Evolutionary conservation across 2,113 vertebrate genomes (phyloP).

Genomic region (Apistogramma diplotaenia): DNA sequence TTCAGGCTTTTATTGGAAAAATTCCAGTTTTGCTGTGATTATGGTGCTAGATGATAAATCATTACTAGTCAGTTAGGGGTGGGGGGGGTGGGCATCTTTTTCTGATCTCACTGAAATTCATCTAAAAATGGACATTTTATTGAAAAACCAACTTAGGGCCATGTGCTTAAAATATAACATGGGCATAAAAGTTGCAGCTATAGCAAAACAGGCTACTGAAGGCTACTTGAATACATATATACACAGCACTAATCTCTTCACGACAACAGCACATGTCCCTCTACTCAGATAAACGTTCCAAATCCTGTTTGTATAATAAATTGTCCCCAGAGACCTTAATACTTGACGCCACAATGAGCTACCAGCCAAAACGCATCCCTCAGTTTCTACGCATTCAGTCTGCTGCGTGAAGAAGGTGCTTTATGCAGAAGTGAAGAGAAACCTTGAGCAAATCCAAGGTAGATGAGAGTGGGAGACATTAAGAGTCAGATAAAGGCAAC

Average conservation of each 20-base stretch:
- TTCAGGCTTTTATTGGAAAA: too few species aligned
- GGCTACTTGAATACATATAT: conserved; percentile 14
- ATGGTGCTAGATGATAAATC: too few species aligned
- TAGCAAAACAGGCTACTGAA: not conserved
- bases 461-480: not conserved
- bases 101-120: not conserved
- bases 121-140: not conserved
- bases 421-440: conserved; percentile 27
- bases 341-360: not conserved
- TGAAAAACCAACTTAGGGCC: not conserved
- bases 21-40: not conserved
- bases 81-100: too few species aligned
- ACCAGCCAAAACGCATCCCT: not conserved
- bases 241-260: not conserved
- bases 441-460: conserved; percentile 35
- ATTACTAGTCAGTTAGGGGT: not conserved
- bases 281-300: conserved; percentile 11
- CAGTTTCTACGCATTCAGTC: not conserved
- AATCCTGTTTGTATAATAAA: conserved; percentile 35
- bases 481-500: conserved; percentile 61
- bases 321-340: conserved; percentile 11
- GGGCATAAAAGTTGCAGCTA: not conserved
- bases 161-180: not conserved
- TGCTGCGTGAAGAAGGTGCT: conserved; percentile 3
- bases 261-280: conserved; percentile 5